Evolutionary conservation across 2,888 invertebrate species (phyloP), one percentile per base, ranked within the genome.

Genomic region (Trissolcus japonicus): DNA sequence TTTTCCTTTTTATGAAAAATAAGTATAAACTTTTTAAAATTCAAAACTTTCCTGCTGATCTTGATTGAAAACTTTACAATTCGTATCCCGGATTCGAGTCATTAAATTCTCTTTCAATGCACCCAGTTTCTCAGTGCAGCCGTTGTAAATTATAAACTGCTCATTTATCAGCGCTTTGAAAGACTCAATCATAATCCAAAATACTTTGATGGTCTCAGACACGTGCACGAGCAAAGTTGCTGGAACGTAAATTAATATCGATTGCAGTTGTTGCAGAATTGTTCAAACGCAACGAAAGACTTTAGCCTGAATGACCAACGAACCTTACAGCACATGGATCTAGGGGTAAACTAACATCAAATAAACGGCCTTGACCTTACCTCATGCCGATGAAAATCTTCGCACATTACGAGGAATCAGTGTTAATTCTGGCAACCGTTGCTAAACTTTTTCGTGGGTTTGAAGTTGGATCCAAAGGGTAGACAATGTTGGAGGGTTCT

Each of bases 361-460:
- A 67, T 59, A 41, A 59, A 67, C 17, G 35, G 19, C 67, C 67
- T 67, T 67, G 67, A 67, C 53, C 67, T 67, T 67, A 67, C 67
- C 67, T 67, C 67, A 67, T 67, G 19, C n/a, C 19, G 59, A 67
- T 67, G 67, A 46, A 59, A 60, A 59, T 67, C 54, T 25, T 59
- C 59, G 56, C 21, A 7, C 56, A 66, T 66, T 46, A 29, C 40
- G 55, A 66, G 56, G n/a, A 14, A 25, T 56, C 48, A 50, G 50
- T 21, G 25, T 55, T 16, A 41, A 48, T 50, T 35, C 40, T 46
- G 7, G 6, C 1, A 46, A 57, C 40, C 29, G 25, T 35, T 40
- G 46, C 7, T 17, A 43, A 43, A 46, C 4, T 51, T 19, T 16
- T 51, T 19, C 51, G 17, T 17, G 16, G 21, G 7, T 63, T 25